Percentiles rank a stretch among this genome's conserved stretches.
These are phyloP conservation scores for Colletes latitarsis DNA, from an alignment of 1,140 invertebrate species.

Conservation along the genomic window DNA sequence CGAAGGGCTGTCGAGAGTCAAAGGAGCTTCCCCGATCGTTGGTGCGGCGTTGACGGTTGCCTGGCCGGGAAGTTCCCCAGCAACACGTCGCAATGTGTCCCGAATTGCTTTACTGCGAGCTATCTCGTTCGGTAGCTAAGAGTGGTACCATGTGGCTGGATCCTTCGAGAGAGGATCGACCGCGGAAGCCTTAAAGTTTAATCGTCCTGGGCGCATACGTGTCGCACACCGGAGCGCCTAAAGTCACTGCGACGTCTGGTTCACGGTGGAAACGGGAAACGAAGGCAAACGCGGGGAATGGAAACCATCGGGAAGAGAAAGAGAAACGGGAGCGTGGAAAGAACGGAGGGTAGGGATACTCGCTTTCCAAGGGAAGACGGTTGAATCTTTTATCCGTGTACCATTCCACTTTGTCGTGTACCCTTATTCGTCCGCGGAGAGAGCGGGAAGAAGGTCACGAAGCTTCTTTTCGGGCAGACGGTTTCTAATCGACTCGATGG, in stretches of 20 bases:
- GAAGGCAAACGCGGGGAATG: no score
- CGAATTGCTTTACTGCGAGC: constrained; percentile 28
- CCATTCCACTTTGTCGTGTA: constrained; percentile 27
- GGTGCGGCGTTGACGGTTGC: no score
- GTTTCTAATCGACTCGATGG: constrained; percentile 36
- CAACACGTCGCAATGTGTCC: constrained; percentile 26
- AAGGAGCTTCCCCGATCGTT: constrained; percentile 10
- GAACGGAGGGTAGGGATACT: not conserved
- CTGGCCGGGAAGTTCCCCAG: not conserved
- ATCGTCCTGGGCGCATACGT: constrained; percentile 39
- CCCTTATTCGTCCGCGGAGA: not conserved
- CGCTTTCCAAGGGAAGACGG: not conserved
- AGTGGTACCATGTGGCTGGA: constrained; percentile 18
- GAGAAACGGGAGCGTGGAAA: not conserved
- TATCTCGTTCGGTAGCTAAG: constrained; percentile 19
- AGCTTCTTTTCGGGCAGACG: constrained; percentile 10
- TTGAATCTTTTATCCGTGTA: constrained; percentile 43
- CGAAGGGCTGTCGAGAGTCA: constrained; percentile 9
- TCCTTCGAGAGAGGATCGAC: constrained; percentile 14
- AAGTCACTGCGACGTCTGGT: constrained; percentile 40
- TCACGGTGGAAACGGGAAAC: not conserved
- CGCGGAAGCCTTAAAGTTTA: constrained; percentile 52
- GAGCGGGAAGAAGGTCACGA: constrained; percentile 13
- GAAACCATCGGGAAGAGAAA: not conserved
- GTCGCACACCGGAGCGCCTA: not conserved